Evolutionary conservation across 1,140 invertebrate genomes (phyloP).

Genomic region (Plutomurus gul): DNA sequence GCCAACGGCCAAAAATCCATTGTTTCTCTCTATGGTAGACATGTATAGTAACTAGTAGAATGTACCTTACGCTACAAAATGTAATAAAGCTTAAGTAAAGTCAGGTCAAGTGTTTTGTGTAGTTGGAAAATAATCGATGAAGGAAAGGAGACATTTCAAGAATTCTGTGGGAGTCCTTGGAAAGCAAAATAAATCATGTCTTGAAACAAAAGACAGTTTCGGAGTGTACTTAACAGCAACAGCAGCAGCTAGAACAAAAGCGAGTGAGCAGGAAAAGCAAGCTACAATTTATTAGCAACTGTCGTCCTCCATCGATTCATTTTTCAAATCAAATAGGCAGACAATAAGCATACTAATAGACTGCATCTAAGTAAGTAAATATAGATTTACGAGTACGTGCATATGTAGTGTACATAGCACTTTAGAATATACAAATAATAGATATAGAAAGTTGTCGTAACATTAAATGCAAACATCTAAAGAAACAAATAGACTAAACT

Average conservation of each 20-base stretch:
- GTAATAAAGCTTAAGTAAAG: not conserved
- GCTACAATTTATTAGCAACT: slow-evolving; percentile 11
- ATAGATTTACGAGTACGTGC: not conserved
- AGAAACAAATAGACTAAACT: not conserved
- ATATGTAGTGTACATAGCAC: not conserved
- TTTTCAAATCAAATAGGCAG: slow-evolving; percentile 12
- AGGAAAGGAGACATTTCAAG: slow-evolving; percentile 11
- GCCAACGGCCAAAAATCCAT: not conserved
- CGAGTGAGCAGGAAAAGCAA: not conserved
- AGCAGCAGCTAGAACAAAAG: not conserved
- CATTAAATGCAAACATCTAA: no score
- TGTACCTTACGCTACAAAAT: not conserved
- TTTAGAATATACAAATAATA: not conserved
- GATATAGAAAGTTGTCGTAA: no score
- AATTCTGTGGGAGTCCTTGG: not conserved
- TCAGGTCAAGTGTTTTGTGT: not conserved
- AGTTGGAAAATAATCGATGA: not conserved
- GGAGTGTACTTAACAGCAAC: not conserved
- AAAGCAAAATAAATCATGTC: slow-evolving; percentile 13
- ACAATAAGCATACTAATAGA: slow-evolving; percentile 6
- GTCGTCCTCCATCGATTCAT: slow-evolving; percentile 18
- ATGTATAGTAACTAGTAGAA: not conserved
- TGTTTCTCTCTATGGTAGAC: no score
- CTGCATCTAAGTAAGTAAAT: not conserved
- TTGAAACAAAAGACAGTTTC: slow-evolving; percentile 1